A percentile compares a stretch with the other conserved stretches of the same genome.
Conservation (phyloP, 2,113 vertebrate species). For the Muscicapa adusta region DNA sequence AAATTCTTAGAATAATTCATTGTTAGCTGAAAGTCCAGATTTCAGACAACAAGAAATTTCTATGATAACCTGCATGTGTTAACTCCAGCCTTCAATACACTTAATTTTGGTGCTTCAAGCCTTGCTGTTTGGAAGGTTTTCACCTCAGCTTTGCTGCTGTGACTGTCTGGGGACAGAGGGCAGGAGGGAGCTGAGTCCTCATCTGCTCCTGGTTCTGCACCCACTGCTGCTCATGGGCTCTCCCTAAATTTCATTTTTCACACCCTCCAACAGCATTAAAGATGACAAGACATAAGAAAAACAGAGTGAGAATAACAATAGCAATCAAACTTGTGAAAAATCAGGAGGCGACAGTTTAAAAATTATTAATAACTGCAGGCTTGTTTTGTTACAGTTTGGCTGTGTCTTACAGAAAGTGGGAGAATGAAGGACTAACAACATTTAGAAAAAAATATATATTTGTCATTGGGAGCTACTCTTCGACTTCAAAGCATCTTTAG, state of each 20-base stretch:
- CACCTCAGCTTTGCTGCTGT: not conserved
- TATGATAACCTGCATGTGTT: not conserved
- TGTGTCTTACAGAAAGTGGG: not conserved
- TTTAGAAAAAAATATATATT: constrained; percentile 14
- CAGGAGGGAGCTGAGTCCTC: not conserved
- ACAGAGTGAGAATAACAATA: constrained; percentile 19
- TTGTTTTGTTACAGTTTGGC: not conserved
- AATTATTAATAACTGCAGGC: constrained; percentile 8
- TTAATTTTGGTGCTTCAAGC: not conserved
- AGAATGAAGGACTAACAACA: not conserved
- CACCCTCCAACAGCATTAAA: not conserved
- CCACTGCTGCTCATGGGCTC: not conserved
- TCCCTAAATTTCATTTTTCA: not conserved
- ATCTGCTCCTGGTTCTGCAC: not conserved
- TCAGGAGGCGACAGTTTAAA: not conserved
- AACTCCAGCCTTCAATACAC: not conserved
- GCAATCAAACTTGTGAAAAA: constrained; percentile 15
- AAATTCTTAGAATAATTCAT: not conserved
- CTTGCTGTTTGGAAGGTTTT: not conserved
- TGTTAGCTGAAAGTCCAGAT: not conserved
- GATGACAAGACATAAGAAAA: not conserved
- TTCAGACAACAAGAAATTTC: not conserved
- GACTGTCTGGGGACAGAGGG: not conserved
- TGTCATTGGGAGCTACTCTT: constrained; percentile 22
- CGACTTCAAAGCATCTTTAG: constrained; percentile 44